phyloP scores from a whole-genome alignment of 1,140 invertebrate species.

The Scaptomyza graminum region DNA sequence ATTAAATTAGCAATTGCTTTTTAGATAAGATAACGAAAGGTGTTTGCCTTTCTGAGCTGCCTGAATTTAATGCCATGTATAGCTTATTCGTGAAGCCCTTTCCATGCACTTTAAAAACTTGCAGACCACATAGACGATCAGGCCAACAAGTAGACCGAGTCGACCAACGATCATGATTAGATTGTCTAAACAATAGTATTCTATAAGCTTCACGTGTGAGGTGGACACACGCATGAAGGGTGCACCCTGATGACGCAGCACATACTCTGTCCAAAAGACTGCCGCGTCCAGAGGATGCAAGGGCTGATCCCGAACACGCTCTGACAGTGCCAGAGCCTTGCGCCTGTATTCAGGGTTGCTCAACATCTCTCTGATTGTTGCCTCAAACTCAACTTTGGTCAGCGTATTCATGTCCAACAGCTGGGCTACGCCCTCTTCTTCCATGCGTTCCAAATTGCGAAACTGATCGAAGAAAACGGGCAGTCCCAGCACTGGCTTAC shows the following conservation, averaged over 20 bases:
- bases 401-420: constrained; percentile 43
- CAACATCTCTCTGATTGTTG: constrained; percentile 46
- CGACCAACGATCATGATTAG: constrained; percentile 41
- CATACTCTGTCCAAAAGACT: constrained; percentile 89
- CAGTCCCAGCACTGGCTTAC: constrained; percentile 88
- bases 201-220: constrained; percentile 85
- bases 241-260: constrained; percentile 86
- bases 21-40: constrained; percentile 11
- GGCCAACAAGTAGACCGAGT: constrained; percentile 13
- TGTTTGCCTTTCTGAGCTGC: not conserved
- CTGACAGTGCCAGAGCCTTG: constrained; percentile 85
- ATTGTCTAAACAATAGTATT: constrained; percentile 85
- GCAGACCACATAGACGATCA: constrained; percentile 25
- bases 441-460: constrained; percentile 84
- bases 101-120: constrained; percentile 15
- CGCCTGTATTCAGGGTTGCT: constrained; percentile 55
- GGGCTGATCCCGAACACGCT: constrained; percentile 87
- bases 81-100: not conserved
- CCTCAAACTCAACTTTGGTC: constrained; percentile 29
- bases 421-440: constrained; percentile 83
- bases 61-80: too few relatives aligned
- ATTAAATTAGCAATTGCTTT: not conserved
- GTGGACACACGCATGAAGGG: constrained; percentile 84
- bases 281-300: constrained; percentile 87
- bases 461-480: constrained; percentile 88